These are phyloP conservation scores for Poicephalus gulielmi DNA, from an alignment of 2,113 vertebrate genomes.

Conservation along the genomic window DNA sequence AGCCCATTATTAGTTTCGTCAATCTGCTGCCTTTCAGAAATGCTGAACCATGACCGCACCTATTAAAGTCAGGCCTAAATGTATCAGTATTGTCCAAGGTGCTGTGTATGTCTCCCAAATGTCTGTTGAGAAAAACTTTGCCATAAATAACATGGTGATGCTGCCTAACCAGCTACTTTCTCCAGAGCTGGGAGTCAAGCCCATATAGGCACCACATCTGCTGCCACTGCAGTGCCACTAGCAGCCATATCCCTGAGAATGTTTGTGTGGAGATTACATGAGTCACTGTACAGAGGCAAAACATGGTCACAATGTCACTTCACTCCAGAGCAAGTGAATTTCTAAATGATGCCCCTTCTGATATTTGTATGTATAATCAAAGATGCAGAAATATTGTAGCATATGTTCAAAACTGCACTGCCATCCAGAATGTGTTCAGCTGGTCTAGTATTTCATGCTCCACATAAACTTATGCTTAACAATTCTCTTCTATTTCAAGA, in stretches of 20 bases:
- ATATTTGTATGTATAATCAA: background rate
- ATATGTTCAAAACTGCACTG: background rate
- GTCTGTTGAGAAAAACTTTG: background rate
- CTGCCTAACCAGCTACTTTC: background rate
- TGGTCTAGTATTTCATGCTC: background rate
- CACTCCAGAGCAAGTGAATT: background rate
- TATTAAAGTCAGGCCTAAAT: background rate
- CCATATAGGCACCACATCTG: background rate
- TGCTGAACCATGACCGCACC: background rate
- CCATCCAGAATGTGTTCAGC: background rate
- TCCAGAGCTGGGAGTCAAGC: background rate
- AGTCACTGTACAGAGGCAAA: background rate
- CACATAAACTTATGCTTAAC: background rate
- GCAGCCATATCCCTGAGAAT: background rate
- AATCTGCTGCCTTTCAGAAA: background rate
- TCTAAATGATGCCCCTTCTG: background rate
- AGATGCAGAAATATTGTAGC: background rate
- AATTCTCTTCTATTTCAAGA: background rate
- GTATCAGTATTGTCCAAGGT: background rate
- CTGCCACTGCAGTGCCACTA: background rate
- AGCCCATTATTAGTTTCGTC: background rate
- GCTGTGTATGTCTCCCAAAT: rapidly evolving
- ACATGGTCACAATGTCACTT: background rate
- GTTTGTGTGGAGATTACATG: background rate
- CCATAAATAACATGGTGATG: background rate